A percentile compares a stretch with the other conserved stretches of the same genome.
These are phyloP conservation scores for Felis catus DNA, from an alignment of 2,113 vertebrate genomes.

Conservation along the genomic window DNA sequence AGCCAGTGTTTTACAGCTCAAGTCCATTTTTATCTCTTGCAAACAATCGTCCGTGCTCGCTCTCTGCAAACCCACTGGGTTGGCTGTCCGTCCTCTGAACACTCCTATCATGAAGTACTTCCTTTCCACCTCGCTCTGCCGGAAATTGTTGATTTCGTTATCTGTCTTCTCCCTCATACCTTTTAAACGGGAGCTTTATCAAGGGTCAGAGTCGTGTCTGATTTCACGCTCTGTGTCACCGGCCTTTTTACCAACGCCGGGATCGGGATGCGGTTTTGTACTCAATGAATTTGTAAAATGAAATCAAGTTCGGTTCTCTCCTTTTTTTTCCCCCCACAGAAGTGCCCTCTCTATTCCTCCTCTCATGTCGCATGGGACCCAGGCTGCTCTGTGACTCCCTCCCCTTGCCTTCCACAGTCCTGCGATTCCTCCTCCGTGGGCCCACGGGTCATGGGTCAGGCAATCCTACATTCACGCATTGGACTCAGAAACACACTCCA, in stretches of 20 bases:
- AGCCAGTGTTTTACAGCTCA: not conserved
- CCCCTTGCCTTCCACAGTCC: not conserved
- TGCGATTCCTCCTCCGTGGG: not conserved
- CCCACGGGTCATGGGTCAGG: rapidly evolving
- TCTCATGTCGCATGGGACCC: rapidly evolving
- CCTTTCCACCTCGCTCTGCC: not conserved
- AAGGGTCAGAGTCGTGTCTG: not conserved
- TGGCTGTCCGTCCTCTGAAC: not conserved
- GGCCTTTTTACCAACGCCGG: not conserved
- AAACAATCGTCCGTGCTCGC: rapidly evolving
- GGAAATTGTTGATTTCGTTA: too few species aligned
- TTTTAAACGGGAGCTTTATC: not conserved
- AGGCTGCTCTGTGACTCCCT: not conserved
- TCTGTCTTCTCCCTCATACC: not conserved
- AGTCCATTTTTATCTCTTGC: not conserved
- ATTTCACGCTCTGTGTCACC: too few species aligned
- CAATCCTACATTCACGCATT: rapidly evolving
- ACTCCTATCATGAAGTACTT: not conserved
- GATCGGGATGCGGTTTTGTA: not conserved
- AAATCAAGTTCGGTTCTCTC: not conserved
- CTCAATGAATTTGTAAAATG: not conserved
- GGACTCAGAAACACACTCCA: not conserved
- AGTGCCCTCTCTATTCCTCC: not conserved
- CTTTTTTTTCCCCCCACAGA: rapidly evolving
- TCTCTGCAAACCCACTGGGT: rapidly evolving